Evolutionary conservation across 2,113 vertebrate species (phyloP).

Genomic region (Loxodonta africana): DNA sequence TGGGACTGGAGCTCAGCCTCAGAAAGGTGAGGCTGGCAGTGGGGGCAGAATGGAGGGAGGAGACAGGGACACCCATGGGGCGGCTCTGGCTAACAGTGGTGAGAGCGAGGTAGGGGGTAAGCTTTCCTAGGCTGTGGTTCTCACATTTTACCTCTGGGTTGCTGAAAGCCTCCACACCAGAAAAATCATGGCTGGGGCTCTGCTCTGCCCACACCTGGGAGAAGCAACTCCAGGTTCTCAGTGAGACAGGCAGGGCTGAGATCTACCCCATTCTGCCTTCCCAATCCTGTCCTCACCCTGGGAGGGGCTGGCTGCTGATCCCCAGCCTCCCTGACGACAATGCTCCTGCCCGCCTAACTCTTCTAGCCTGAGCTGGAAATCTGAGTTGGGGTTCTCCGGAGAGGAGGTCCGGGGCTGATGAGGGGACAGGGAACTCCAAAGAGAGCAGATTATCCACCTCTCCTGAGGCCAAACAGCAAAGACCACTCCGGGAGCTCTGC

Average conservation of each 20-base stretch:
- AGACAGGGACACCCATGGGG: too few relatives aligned
- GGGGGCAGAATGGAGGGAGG: not conserved
- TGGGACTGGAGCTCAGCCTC: not conserved
- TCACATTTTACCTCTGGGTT: not conserved
- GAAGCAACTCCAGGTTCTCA: slow-evolving; percentile 4
- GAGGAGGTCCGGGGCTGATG: not conserved
- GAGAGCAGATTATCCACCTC: not conserved
- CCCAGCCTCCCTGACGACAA: not conserved
- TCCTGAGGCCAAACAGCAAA: not conserved
- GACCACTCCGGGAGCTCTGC: not conserved
- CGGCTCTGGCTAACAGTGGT: not conserved
- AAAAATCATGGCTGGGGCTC: not conserved
- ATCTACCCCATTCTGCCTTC: slow-evolving; percentile 35
- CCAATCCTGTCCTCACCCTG: slow-evolving; percentile 41
- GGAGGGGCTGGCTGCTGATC: slow-evolving; percentile 47
- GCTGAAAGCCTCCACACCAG: not conserved
- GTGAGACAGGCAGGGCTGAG: slow-evolving; percentile 34
- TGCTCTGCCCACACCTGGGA: not conserved
- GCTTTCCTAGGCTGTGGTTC: not conserved
- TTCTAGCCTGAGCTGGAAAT: slow-evolving; percentile 23
- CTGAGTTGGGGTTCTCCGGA: slow-evolving; percentile 10
- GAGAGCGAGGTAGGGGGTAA: not conserved
- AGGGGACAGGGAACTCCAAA: not conserved
- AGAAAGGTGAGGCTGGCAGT: not conserved
- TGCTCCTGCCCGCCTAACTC: not conserved